Evolutionary conservation across 2,797 vertebrate genomes (phyloP).

Genomic region (Dermochelys coriacea): DNA sequence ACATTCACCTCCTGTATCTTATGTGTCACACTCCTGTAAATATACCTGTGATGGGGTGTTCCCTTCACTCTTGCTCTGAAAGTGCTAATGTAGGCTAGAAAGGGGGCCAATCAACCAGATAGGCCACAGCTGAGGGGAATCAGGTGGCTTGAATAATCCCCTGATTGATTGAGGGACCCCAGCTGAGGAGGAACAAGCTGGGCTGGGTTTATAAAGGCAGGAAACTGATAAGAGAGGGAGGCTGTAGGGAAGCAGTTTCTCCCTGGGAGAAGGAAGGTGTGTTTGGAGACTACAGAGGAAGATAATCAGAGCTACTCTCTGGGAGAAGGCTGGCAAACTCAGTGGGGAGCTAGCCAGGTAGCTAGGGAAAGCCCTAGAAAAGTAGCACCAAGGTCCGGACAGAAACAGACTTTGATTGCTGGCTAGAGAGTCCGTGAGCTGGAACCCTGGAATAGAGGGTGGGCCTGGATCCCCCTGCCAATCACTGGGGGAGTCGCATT

Average conservation of each 20-base stretch:
- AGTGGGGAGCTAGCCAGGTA: too few relatives aligned
- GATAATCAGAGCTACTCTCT: background rate
- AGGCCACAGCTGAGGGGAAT: background rate
- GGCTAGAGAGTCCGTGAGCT: too few relatives aligned
- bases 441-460: background rate
- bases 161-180: background rate
- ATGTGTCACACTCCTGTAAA: background rate
- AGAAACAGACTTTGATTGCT: too few relatives aligned
- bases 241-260: background rate
- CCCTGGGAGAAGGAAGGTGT: background rate
- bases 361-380: too few relatives aligned
- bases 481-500: background rate
- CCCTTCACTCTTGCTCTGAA: background rate
- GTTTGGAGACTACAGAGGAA: background rate
- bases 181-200: background rate
- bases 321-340: background rate
- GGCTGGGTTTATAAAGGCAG: background rate
- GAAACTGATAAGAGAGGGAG: background rate
- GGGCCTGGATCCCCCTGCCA: background rate
- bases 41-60: background rate
- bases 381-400: too few relatives aligned
- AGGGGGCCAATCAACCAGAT: background rate
- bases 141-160: background rate
- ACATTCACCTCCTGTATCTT: background rate
- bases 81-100: background rate